Evolutionary conservation across 35 echinoderm and acorn worm species (phyloP).

Genomic region (Stichopus chloronotus): DNA sequence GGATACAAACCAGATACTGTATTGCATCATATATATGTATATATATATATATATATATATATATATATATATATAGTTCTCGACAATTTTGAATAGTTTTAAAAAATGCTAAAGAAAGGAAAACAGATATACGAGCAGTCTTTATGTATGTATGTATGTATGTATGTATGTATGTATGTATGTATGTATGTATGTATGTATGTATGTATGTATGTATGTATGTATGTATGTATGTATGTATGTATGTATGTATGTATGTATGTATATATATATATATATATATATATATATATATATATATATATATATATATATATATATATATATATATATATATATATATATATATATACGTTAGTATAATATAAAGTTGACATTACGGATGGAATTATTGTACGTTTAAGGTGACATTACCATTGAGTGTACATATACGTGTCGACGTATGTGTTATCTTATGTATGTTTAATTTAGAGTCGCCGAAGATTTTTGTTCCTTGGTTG

Average conservation of each 20-base stretch:
- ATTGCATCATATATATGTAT: neutral
- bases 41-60: slow-evolving; percentile 42
- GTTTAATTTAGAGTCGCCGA: too few relatives aligned
- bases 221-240: slow-evolving; percentile 25
- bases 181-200: neutral
- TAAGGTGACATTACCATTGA: neutral
- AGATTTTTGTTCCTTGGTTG: too few relatives aligned
- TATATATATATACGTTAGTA: neutral
- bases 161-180: neutral
- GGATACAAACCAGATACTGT: too few relatives aligned
- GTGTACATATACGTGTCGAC: neutral
- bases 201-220: slow-evolving; percentile 32
- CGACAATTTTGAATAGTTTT: neutral
- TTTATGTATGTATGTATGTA: slow-evolving; percentile 15
- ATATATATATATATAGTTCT: too few relatives aligned
- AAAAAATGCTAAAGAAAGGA: neutral
- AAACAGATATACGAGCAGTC: neutral
- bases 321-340: slow-evolving; percentile 36
- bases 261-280: slow-evolving; percentile 45
- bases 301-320: slow-evolving; percentile 53
- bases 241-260: slow-evolving; percentile 35
- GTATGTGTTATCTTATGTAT: too few relatives aligned
- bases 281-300: slow-evolving; percentile 49
- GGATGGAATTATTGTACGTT: neutral
- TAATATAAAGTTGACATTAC: neutral